Base-by-base conservation (phyloP, 2,888 invertebrate genomes). In the Alentia gelatinosa region DNA sequence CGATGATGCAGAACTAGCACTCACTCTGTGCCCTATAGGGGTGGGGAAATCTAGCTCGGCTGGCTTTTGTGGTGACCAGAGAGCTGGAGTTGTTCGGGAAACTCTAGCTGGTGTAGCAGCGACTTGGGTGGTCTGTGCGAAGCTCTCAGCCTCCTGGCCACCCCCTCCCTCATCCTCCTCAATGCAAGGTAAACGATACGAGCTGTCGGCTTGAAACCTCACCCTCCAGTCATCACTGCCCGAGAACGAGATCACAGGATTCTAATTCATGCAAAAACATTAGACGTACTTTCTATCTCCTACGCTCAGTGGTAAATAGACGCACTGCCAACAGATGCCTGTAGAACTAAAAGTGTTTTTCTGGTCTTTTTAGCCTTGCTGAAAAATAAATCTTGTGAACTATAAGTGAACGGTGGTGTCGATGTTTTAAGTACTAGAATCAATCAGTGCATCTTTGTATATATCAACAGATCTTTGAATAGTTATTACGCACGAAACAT, bases 101-200 rank as follows among this genome's bases (percentile, higher is more conserved):
- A n/a, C n/a, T n/a, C n/a, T n/a, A n/a, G n/a, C 56, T 56, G 56
- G 3, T 56, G 23, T 19, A 56, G 56, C 56, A n/a, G 12, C 56
- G 23, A 56, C 56, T 56, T 56, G 56, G 47, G 47, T 42, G 47
- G 56, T 56, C 56, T n/a, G 3, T 56, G 56, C 5, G 19, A 3
- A n/a, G 56, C n/a, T n/a, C n/a, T 56, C n/a, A 56, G 56, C n/a
- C 19, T 56, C 56, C 56, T 56, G 19, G 19, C n/a, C n/a, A n/a
- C n/a, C n/a, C n/a, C n/a, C n/a, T n/a, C n/a, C n/a, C n/a, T n/a
- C n/a, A n/a, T n/a, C n/a, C n/a, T n/a, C 47, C 19, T 19, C 68
- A 68, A 68, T 68, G 30, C 68, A 68, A 68, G 68, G 68, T 68
- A 68, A 68, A 30, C 68, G 68, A 68, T 68, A 26, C 68, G n/a